Conservation (phyloP, 2,888 invertebrate species). For the Corythucha ciliata region DNA sequence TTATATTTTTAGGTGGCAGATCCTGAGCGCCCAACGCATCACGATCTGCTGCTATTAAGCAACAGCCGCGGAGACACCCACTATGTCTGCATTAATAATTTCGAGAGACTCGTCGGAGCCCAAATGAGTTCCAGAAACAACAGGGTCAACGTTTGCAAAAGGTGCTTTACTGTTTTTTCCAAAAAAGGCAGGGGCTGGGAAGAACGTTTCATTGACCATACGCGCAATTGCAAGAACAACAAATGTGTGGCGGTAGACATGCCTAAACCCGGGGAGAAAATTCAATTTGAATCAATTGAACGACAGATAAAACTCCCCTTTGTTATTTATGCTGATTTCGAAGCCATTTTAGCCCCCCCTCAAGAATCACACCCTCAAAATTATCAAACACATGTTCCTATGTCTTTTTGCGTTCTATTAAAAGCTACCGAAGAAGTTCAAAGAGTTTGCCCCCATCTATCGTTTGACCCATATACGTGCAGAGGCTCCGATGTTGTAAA, state of each 20-base stretch:
- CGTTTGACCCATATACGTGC: too few species aligned
- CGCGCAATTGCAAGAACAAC: neutral
- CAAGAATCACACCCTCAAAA: too few species aligned
- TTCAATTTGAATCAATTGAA: neutral
- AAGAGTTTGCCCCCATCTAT: neutral
- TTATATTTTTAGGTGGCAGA: too few species aligned
- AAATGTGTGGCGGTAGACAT: neutral
- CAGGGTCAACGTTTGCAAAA: neutral
- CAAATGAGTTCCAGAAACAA: neutral
- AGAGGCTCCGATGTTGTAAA: too few species aligned
- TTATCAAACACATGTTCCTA: neutral
- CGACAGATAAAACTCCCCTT: neutral
- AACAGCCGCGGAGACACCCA: neutral
- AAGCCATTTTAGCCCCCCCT: slow-evolving; percentile 1
- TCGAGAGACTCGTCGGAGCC: neutral
- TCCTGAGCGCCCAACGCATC: neutral
- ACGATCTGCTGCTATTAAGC: neutral
- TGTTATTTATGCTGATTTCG: slow-evolving; percentile 5
- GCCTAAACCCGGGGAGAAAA: neutral
- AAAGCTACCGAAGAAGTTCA: neutral
- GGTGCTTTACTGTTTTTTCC: neutral
- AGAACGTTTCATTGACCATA: neutral
- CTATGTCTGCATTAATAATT: neutral
- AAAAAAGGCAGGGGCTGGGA: too few species aligned
- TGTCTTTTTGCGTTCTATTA: neutral